Conservation (phyloP, 1,140 invertebrate genomes). For the Drosophila bocqueti region DNA sequence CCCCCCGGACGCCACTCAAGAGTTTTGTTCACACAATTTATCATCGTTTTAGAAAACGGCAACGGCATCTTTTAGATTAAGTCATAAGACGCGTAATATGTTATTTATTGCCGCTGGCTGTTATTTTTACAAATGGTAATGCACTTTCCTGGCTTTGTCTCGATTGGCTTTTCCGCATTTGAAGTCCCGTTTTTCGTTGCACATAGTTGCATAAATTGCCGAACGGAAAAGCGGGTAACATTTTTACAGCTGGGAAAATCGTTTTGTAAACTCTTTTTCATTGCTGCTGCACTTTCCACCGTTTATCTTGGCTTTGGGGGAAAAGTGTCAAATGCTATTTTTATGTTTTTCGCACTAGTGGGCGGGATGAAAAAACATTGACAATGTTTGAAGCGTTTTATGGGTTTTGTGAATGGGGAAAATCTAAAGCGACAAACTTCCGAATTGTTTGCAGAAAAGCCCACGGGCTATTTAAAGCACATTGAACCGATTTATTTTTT, state of each 20-base stretch:
- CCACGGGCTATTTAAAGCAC: neutral
- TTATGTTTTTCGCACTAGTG: slow-evolving; percentile 9
- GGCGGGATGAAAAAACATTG: slow-evolving; percentile 3
- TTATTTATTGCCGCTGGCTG: slow-evolving; percentile 36
- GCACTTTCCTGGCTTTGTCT: slow-evolving; percentile 55
- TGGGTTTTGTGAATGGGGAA: slow-evolving; percentile 1
- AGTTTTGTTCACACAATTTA: slow-evolving; percentile 67
- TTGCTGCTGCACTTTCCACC: slow-evolving; percentile 14
- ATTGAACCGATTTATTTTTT: neutral
- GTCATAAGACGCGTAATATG: slow-evolving; percentile 30
- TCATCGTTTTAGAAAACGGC: slow-evolving; percentile 43
- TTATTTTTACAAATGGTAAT: slow-evolving; percentile 44
- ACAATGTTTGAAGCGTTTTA: slow-evolving; percentile 19
- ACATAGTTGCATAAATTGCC: slow-evolving; percentile 36
- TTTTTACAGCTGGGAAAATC: slow-evolving; percentile 41
- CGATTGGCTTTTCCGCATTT: slow-evolving; percentile 32
- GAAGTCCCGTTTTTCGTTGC: slow-evolving; percentile 28
- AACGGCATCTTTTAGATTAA: slow-evolving; percentile 36
- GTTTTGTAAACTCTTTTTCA: slow-evolving; percentile 29
- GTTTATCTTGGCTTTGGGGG: slow-evolving; percentile 7
- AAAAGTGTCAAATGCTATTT: slow-evolving; percentile 34
- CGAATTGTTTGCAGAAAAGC: slow-evolving; percentile 1
- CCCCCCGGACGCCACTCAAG: slow-evolving; percentile 10
- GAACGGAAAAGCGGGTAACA: slow-evolving; percentile 23
- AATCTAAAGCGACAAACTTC: neutral